Percentiles rank a stretch among this genome's conserved stretches.
phyloP scores from a whole-genome alignment of 2,113 vertebrate genomes.

The Megaceryle maxima region DNA sequence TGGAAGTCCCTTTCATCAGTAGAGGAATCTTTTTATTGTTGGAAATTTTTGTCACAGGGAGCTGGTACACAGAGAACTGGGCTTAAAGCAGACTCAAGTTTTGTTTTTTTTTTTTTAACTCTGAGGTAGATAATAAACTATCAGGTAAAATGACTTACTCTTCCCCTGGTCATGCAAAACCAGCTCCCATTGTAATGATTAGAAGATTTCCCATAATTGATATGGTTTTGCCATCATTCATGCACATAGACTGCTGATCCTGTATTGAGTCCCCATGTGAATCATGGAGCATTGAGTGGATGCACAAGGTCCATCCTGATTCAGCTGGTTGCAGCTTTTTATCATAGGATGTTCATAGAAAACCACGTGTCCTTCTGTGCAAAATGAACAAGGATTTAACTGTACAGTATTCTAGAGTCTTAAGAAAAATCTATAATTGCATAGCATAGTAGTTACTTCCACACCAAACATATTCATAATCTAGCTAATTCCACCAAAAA shows the following conservation, averaged over 20 bases:
- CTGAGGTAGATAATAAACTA: not conserved
- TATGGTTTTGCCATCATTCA: not conserved
- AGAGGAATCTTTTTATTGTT: not conserved
- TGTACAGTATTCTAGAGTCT: not conserved
- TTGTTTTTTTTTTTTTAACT: not conserved
- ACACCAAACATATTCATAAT: not conserved
- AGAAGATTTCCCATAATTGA: not conserved
- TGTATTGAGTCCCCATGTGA: not conserved
- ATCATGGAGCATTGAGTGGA: not conserved
- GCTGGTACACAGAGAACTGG: not conserved
- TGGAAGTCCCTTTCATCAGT: not conserved
- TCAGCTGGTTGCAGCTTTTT: not conserved
- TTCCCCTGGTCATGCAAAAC: not conserved
- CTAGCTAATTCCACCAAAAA: not conserved
- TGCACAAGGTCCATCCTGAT: not conserved
- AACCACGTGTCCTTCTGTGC: not conserved
- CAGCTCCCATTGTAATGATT: not conserved
- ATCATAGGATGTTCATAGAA: not conserved
- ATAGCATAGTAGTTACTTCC: not conserved
- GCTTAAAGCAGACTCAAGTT: not conserved
- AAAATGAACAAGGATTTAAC: not conserved
- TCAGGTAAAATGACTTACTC: not conserved
- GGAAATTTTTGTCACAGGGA: not conserved
- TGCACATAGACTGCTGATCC: not conserved
- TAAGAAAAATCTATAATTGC: not conserved